Conservation (phyloP, 1,140 invertebrate genomes). For the Drosophila carrolli region DNA sequence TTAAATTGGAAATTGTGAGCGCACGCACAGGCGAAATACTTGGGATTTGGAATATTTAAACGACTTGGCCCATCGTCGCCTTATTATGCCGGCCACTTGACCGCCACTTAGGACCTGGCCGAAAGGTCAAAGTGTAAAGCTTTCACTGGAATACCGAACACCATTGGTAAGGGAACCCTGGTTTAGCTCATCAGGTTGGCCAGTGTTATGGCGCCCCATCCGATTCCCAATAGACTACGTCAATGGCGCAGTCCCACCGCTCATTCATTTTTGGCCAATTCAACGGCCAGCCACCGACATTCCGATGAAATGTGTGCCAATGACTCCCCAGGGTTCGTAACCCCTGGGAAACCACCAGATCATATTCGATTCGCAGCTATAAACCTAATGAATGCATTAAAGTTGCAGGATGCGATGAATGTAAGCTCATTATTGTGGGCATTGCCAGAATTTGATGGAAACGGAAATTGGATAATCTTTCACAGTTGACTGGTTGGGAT, state of each 20-base stretch:
- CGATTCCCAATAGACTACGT: no score
- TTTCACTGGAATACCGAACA: conserved; percentile 10
- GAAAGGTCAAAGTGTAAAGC: conserved; percentile 43
- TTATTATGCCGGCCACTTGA: conserved; percentile 61
- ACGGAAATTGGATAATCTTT: not conserved
- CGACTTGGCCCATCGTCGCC: conserved; percentile 30
- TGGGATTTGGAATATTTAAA: conserved; percentile 53
- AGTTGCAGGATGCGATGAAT: conserved; percentile 61
- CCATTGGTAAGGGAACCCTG: not conserved
- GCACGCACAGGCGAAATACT: conserved; percentile 50
- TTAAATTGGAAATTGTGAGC: conserved; percentile 67
- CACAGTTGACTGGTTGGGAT: no score
- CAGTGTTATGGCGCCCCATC: not conserved
- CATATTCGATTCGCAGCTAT: conserved; percentile 65
- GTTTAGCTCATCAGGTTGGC: conserved; percentile 9
- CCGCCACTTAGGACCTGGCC: conserved; percentile 36
- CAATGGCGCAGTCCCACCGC: conserved; percentile 23
- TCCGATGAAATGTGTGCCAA: conserved; percentile 69
- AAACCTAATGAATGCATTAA: conserved; percentile 79
- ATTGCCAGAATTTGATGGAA: not conserved
- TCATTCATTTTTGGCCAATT: conserved; percentile 47
- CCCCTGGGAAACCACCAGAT: conserved; percentile 10
- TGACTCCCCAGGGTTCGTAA: conserved; percentile 56
- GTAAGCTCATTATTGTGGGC: conserved; percentile 6
- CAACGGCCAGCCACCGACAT: conserved; percentile 38